These are phyloP conservation scores for Crocuta crocuta DNA, from an alignment of 2,113 vertebrate genomes.

Conservation along the genomic window DNA sequence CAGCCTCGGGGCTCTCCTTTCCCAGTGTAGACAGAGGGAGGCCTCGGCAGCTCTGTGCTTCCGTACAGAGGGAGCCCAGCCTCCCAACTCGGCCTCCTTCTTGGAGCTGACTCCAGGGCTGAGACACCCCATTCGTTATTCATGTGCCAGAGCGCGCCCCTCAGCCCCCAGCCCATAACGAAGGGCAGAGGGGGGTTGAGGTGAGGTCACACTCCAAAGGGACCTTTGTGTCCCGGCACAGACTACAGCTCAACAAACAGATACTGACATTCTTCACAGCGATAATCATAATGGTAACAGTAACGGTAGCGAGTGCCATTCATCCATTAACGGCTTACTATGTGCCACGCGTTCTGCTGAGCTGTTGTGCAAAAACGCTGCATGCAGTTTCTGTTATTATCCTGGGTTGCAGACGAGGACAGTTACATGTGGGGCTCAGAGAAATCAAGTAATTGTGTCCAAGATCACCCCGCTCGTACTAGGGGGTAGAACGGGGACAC, in stretches of 20 bases:
- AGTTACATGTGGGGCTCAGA: neutral
- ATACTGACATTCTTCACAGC: accelerated
- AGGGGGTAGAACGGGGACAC: neutral
- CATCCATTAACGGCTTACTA: accelerated
- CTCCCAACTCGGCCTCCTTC: neutral
- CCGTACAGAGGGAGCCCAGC: accelerated
- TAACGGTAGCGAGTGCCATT: accelerated
- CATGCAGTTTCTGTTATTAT: accelerated
- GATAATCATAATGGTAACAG: accelerated
- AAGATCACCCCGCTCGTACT: neutral
- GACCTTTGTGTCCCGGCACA: neutral
- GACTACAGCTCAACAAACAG: too few species aligned
- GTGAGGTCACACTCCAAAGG: neutral
- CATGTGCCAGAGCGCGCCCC: accelerated
- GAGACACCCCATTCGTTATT: accelerated
- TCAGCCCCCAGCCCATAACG: accelerated
- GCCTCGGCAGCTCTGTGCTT: neutral
- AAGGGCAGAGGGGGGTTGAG: accelerated
- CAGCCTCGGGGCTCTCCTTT: neutral
- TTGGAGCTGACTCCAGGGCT: neutral
- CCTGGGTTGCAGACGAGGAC: neutral
- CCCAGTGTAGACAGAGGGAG: accelerated
- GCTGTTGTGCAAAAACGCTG: accelerated
- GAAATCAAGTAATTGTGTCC: neutral
- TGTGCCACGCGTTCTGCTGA: accelerated